These are phyloP conservation scores for Pitangus sulphuratus DNA, from an alignment of 2,797 vertebrate genomes.

Conservation along the genomic window DNA sequence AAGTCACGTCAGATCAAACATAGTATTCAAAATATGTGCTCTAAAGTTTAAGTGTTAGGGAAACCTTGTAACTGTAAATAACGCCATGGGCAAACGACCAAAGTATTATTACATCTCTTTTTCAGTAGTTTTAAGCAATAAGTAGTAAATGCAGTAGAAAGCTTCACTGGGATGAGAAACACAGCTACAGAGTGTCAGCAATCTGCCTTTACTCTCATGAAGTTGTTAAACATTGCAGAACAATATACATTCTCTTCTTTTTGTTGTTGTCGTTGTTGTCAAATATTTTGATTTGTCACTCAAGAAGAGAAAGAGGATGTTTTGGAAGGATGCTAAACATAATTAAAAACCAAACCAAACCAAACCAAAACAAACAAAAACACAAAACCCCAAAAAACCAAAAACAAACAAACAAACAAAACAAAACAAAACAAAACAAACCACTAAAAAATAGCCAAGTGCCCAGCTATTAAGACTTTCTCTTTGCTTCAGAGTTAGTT, in stretches of 20 bases:
- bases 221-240: not conserved
- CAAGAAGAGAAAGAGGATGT: not conserved
- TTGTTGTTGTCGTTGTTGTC: not conserved
- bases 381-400: too few species aligned
- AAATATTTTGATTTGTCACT: not conserved
- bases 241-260: not conserved
- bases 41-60: constrained; percentile 17
- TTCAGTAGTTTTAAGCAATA: constrained; percentile 48
- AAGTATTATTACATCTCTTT: constrained; percentile 29
- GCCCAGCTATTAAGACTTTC: not conserved
- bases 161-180: not conserved
- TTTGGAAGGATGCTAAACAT: not conserved
- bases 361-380: too few species aligned
- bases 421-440: too few species aligned
- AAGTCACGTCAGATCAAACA: not conserved
- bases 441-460: not conserved
- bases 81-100: constrained; percentile 25
- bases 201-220: not conserved
- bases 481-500: not conserved
- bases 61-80: constrained; percentile 41
- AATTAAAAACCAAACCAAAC: too few species aligned
- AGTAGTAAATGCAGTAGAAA: constrained; percentile 46
- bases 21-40: constrained; percentile 17
- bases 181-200: not conserved
- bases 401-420: too few species aligned